These are phyloP conservation scores for Agrotis puta DNA, from an alignment of 2,888 invertebrate genomes.

Conservation along the genomic window DNA sequence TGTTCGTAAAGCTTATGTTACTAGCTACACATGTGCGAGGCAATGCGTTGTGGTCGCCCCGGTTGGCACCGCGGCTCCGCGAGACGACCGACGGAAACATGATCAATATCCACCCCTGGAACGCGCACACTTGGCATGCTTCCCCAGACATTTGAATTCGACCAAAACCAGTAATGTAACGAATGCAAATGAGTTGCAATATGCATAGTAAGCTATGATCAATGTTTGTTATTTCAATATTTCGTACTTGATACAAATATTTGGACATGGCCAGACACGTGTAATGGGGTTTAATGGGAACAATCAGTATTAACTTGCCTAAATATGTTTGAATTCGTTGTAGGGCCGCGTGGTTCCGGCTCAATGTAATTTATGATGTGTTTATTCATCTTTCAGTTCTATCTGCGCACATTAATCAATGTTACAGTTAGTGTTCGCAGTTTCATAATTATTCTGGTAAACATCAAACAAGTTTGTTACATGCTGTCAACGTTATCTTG, in stretches of 20 bases:
- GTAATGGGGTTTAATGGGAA: constrained; percentile 42
- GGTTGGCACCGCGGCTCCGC: not conserved
- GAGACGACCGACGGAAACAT: constrained; percentile 29
- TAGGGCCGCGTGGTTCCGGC: constrained; percentile 11
- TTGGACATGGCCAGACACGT: constrained; percentile 39
- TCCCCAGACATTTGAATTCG: constrained; percentile 41
- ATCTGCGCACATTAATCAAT: constrained; percentile 53
- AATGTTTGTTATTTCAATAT: constrained; percentile 49
- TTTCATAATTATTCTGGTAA: constrained; percentile 43
- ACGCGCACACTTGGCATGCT: constrained; percentile 45
- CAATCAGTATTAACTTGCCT: constrained; percentile 30
- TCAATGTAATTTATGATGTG: constrained; percentile 51
- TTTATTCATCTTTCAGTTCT: constrained; percentile 52
- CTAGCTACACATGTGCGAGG: constrained; percentile 14
- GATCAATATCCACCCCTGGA: constrained; percentile 54
- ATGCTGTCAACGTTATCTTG: constrained; percentile 37
- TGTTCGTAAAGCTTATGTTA: constrained; percentile 27
- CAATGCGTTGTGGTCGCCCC: constrained; percentile 27
- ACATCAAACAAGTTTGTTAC: constrained; percentile 39
- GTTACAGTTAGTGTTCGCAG: constrained; percentile 47
- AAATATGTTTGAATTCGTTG: constrained; percentile 9
- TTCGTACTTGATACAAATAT: constrained; percentile 42
- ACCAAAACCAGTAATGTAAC: constrained; percentile 33
- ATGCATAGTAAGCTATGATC: constrained; percentile 18
- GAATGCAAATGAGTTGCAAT: constrained; percentile 23